Percentiles rank a stretch among this genome's conserved stretches.
Conservation (phyloP, 1,140 invertebrate species). For the Trachymyrmex septentrionalis region DNA sequence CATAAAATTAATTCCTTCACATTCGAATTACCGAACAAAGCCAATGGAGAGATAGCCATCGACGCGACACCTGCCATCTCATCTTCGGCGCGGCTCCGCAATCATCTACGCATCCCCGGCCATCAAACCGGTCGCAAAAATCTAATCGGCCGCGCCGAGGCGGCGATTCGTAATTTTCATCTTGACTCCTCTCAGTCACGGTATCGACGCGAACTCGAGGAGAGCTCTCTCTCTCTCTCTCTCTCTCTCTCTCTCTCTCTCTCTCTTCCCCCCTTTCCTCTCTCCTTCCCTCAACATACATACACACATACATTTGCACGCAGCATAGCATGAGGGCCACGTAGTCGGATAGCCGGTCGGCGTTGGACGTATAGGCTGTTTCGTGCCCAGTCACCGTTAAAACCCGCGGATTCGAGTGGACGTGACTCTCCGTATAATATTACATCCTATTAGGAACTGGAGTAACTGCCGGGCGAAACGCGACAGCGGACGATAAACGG, state of each 20-base stretch:
- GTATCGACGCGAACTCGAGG: slow-evolving; percentile 42
- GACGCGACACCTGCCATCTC: slow-evolving; percentile 58
- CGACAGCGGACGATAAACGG: slow-evolving; percentile 82
- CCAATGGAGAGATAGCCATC: background rate
- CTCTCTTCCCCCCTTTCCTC: background rate
- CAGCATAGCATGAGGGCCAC: background rate
- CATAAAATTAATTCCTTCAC: background rate
- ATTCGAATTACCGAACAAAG: slow-evolving; percentile 32
- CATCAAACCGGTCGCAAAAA: slow-evolving; percentile 23
- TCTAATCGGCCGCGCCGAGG: slow-evolving; percentile 28
- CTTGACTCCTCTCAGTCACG: slow-evolving; percentile 58
- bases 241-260: background rate
- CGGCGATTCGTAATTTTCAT: slow-evolving; percentile 60
- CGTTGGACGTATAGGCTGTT: slow-evolving; percentile 69
- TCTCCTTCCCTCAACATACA: background rate
- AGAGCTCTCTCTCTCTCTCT: slow-evolving; percentile 1
- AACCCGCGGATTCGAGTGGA: slow-evolving; percentile 84
- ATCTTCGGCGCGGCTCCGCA: slow-evolving; percentile 9
- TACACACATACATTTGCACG: background rate
- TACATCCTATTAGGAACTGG: slow-evolving; percentile 84
- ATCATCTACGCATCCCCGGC: slow-evolving; percentile 40
- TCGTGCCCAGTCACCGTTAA: slow-evolving; percentile 84
- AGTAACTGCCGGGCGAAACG: slow-evolving; percentile 85
- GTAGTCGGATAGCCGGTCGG: slow-evolving; percentile 25
- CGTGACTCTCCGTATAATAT: slow-evolving; percentile 84